These are phyloP conservation scores for Enteromius fasciolatus DNA, from an alignment of 2,797 vertebrate genomes.

Conservation along the genomic window DNA sequence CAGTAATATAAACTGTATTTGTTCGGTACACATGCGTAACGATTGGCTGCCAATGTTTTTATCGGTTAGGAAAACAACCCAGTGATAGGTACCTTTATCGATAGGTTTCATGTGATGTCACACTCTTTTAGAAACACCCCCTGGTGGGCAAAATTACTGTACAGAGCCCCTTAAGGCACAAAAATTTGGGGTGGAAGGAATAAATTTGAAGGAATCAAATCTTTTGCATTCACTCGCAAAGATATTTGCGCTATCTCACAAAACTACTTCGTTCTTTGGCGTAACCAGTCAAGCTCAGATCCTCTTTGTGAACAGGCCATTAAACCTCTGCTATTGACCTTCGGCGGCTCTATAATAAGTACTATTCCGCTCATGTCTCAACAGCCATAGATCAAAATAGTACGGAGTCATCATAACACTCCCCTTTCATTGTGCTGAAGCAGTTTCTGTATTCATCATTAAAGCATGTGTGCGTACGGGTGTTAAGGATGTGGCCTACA, in stretches of 20 bases:
- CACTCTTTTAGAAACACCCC: no score
- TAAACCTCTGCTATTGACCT: neutral
- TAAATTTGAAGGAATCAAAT: no score
- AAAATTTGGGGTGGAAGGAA: no score
- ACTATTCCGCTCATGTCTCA: neutral
- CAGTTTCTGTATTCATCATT: conserved; percentile 1
- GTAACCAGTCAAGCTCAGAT: no score
- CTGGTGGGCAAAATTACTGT: no score
- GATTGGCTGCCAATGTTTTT: neutral
- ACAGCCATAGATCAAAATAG: neutral
- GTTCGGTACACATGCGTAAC: neutral
- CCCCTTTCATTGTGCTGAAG: neutral
- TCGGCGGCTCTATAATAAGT: neutral
- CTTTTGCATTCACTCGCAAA: no score
- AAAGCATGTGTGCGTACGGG: conserved; percentile 24
- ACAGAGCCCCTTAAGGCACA: no score
- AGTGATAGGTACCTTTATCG: neutral
- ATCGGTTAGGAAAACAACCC: neutral
- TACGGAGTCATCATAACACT: neutral
- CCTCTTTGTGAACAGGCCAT: neutral
- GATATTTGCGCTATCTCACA: no score
- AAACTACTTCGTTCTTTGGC: no score
- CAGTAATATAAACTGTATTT: no score
- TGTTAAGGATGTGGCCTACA: conserved; percentile 40
- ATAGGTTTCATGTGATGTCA: no score